Percentiles rank a stretch among this genome's conserved stretches.
Conservation (phyloP, 1,140 invertebrate species). For the Caenorhabditis inopinata region DNA sequence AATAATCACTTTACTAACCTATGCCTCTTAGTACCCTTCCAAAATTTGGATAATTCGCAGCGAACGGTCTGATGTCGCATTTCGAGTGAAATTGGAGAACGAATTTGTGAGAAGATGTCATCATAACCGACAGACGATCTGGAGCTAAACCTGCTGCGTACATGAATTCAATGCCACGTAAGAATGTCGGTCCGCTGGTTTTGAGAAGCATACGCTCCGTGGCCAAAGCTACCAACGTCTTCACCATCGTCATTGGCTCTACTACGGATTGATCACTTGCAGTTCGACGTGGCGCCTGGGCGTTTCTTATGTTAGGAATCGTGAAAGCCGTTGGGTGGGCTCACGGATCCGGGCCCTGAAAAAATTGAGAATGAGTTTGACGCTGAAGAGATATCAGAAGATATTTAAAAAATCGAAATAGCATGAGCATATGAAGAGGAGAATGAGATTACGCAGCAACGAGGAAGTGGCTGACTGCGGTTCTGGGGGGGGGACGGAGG, state of each 20-base stretch:
- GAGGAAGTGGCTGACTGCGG: too few species aligned
- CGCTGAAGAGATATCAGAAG: too few species aligned
- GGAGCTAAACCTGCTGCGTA: constrained; percentile 42
- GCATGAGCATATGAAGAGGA: too few species aligned
- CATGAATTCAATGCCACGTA: constrained; percentile 38
- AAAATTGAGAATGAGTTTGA: too few species aligned
- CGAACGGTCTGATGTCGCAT: constrained; percentile 45
- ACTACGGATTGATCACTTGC: background rate
- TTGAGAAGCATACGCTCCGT: constrained; percentile 44
- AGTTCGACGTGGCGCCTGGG: background rate
- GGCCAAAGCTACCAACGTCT: constrained; percentile 43
- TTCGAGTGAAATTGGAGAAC: constrained; percentile 46
- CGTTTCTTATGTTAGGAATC: background rate
- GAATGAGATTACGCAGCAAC: too few species aligned
- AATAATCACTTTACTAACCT: background rate
- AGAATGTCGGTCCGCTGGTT: constrained; percentile 38
- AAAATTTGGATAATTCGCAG: constrained; percentile 33
- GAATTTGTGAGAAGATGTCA: constrained; percentile 38
- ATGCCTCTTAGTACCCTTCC: constrained; percentile 10
- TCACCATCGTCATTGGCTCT: constrained; percentile 34
- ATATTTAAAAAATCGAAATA: too few species aligned
- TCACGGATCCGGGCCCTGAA: background rate
- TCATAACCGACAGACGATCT: constrained; percentile 42
- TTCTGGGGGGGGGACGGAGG: too few species aligned
- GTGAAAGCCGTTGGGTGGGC: background rate